phyloP scores from a whole-genome alignment of 2,113 vertebrate species.

The Poeciliopsis retropinna region DNA sequence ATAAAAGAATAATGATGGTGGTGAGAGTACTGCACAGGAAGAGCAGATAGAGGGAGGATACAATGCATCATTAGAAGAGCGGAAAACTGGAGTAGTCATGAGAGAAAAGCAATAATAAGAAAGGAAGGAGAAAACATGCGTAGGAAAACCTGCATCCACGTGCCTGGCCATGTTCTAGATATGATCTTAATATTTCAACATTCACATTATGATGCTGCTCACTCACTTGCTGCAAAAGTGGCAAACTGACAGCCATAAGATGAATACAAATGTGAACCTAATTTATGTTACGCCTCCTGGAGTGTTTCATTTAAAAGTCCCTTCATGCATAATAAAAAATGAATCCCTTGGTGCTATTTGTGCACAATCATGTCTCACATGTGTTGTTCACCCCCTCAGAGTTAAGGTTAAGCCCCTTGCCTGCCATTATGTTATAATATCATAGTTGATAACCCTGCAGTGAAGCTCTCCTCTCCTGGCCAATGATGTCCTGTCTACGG shows the following conservation, averaged over 20 bases:
- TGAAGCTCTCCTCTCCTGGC: conserved; percentile 38
- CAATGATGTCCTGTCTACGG: conserved; percentile 51
- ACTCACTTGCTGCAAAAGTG: background rate
- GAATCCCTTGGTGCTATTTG: background rate
- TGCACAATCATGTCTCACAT: background rate
- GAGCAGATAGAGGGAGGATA: conserved; percentile 29
- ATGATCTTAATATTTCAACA: background rate
- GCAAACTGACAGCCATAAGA: background rate
- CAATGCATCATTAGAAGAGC: conserved; percentile 35
- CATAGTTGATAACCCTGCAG: conserved; percentile 25
- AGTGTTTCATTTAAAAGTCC: conserved; percentile 6
- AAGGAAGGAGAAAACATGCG: conserved; percentile 14
- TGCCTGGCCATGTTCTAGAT: background rate
- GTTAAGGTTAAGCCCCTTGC: conserved; percentile 10
- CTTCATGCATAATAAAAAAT: background rate
- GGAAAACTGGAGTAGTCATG: conserved; percentile 31
- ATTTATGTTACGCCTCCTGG: background rate
- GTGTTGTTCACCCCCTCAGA: background rate
- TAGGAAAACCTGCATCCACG: background rate
- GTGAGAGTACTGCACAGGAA: conserved; percentile 13
- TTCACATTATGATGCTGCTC: conserved; percentile 2
- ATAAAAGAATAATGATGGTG: conserved; percentile 4
- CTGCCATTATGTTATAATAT: conserved; percentile 21
- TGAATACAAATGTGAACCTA: background rate
- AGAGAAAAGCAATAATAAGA: conserved; percentile 12